These are phyloP conservation scores for Bombylius discolor DNA, from an alignment of 2,888 invertebrate species.

Conservation along the genomic window DNA sequence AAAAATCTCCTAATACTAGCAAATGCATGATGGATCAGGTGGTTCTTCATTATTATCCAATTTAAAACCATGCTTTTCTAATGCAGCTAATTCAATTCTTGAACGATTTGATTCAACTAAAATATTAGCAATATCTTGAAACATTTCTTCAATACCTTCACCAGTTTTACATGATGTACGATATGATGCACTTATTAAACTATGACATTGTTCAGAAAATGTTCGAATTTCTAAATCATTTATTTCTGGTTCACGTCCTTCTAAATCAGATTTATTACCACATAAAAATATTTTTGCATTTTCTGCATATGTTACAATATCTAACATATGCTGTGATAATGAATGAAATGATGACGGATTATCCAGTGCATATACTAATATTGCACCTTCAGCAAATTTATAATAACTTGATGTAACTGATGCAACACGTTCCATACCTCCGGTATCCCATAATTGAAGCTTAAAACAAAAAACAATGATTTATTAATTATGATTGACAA, in stretches of 20 bases:
- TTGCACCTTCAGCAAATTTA: conserved; percentile 88
- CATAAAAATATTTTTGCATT: conserved; percentile 91
- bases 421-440: conserved; percentile 92
- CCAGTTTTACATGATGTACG: conserved; percentile 83
- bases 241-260: conserved; percentile 57
- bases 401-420: conserved; percentile 92
- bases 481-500: background rate
- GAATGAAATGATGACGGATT: conserved; percentile 87
- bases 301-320: conserved; percentile 87
- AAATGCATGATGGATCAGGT: conserved; percentile 34
- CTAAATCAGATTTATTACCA: conserved; percentile 81
- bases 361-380: conserved; percentile 80
- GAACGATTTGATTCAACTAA: conserved; percentile 68
- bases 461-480: conserved; percentile 27
- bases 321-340: conserved; percentile 80
- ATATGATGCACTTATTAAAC: conserved; percentile 74
- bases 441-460: conserved; percentile 93
- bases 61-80: conserved; percentile 66
- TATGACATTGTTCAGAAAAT: conserved; percentile 87
- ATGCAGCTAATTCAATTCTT: conserved; percentile 65
- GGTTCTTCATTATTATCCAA: conserved; percentile 50
- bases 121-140: conserved; percentile 71
- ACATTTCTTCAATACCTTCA: conserved; percentile 82
- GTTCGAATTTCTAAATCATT: conserved; percentile 78
- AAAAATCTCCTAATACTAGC: conserved; percentile 23